Conservation (phyloP, 2,113 vertebrate genomes). For the Balaenoptera acutorostrata region DNA sequence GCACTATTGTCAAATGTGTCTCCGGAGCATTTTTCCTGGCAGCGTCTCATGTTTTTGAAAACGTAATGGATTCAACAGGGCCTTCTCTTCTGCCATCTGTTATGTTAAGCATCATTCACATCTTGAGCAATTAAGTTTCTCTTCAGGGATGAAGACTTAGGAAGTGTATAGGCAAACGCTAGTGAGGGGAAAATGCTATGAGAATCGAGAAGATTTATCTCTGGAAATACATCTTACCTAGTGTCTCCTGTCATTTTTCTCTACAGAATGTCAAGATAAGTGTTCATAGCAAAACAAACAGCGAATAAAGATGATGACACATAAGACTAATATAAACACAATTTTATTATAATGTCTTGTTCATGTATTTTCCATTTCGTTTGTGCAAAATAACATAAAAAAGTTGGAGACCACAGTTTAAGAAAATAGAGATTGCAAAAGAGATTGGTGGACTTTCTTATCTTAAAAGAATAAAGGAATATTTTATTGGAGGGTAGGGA, state of each 20-base stretch:
- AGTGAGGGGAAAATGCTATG: constrained; percentile 23
- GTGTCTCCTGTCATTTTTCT: constrained; percentile 50
- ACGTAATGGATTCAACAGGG: constrained; percentile 65
- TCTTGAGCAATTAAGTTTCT: constrained; percentile 69
- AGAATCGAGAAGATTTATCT: constrained; percentile 50
- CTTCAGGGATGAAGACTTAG: constrained; percentile 66
- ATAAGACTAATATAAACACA: constrained; percentile 45
- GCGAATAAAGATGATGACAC: constrained; percentile 63
- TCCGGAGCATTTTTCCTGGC: constrained; percentile 60
- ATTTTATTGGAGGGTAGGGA: neutral
- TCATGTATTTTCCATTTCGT: constrained; percentile 64
- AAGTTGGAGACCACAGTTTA: constrained; percentile 13
- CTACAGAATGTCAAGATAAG: constrained; percentile 50
- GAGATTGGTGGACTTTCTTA: constrained; percentile 30
- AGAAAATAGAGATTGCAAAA: constrained; percentile 46
- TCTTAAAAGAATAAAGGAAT: neutral
- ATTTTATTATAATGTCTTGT: constrained; percentile 46
- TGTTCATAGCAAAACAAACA: constrained; percentile 55
- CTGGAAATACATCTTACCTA: neutral
- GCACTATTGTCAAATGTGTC: constrained; percentile 44
- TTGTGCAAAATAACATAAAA: constrained; percentile 59
- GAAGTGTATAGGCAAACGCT: constrained; percentile 44
- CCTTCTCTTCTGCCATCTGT: constrained; percentile 51
- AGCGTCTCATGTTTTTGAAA: constrained; percentile 70
- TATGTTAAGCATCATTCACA: constrained; percentile 68